Conservation (phyloP, 2,888 invertebrate genomes). For the Malthinus flaveolus region DNA sequence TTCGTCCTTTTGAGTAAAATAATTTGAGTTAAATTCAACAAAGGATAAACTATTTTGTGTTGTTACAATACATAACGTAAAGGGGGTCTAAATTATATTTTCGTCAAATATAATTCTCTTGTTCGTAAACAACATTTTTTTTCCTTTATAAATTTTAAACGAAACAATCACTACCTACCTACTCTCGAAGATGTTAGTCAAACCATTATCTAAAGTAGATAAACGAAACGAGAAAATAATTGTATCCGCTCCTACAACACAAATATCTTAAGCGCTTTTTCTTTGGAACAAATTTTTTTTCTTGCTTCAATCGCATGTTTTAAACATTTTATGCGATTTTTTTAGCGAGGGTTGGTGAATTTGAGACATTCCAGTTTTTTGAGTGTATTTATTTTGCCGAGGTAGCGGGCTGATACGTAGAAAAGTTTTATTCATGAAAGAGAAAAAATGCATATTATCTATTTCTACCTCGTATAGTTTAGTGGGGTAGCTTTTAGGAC, state of each 20-base stretch:
- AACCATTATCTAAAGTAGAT: conserved; percentile 10
- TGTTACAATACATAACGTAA: too few relatives aligned
- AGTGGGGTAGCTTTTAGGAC: conserved; percentile 26
- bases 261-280: conserved; percentile 10
- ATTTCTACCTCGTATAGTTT: conserved; percentile 20
- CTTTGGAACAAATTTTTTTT: conserved; percentile 10
- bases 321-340: conserved; percentile 16
- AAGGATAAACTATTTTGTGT: too few relatives aligned
- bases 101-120: too few relatives aligned
- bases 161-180: too few relatives aligned
- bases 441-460: conserved; percentile 28
- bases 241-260: conserved; percentile 2
- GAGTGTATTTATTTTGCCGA: conserved; percentile 15
- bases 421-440: conserved; percentile 6
- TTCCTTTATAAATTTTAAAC: too few relatives aligned
- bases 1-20: too few relatives aligned
- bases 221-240: conserved; percentile 13
- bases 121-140: too few relatives aligned
- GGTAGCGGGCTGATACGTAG: background rate
- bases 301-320: conserved; percentile 3
- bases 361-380: conserved; percentile 11
- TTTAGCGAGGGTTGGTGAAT: conserved; percentile 3
- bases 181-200: background rate
- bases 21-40: too few relatives aligned
- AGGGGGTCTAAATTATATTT: too few relatives aligned